Evolutionary conservation across 2,888 invertebrate species (phyloP).

Genomic region (Mantis religiosa): DNA sequence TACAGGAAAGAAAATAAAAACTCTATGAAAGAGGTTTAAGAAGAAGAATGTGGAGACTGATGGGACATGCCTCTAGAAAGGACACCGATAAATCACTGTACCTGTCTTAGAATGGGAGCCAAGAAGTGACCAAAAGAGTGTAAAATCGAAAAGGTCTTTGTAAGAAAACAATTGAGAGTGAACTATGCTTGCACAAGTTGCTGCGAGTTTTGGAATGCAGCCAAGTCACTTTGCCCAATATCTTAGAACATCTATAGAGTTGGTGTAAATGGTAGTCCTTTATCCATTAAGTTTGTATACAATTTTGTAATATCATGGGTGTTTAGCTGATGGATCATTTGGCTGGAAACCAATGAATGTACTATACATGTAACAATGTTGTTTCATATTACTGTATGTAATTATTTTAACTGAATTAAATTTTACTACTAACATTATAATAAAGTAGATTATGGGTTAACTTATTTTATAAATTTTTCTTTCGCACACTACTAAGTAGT

Average conservation of each 20-base stretch:
- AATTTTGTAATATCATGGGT: too few species aligned
- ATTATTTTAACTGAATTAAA: too few species aligned
- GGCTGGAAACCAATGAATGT: too few species aligned
- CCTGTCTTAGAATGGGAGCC: background rate
- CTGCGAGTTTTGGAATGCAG: background rate
- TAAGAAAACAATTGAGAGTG: background rate
- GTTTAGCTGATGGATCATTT: too few species aligned
- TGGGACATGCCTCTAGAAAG: background rate
- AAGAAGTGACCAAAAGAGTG: background rate
- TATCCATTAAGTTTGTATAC: too few species aligned
- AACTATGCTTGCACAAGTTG: background rate
- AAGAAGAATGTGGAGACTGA: background rate
- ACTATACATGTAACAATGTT: too few species aligned
- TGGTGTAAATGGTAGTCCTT: too few species aligned
- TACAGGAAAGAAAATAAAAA: background rate
- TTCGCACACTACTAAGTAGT: too few species aligned
- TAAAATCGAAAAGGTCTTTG: background rate
- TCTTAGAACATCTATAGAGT: background rate
- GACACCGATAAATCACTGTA: background rate
- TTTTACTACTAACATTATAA: too few species aligned
- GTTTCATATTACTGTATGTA: too few species aligned
- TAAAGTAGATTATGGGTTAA: too few species aligned
- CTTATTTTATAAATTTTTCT: too few species aligned
- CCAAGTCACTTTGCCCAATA: background rate
- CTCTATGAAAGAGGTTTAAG: background rate